Conservation (phyloP, 2,797 vertebrate species). For the Pelodytes ibericus region DNA sequence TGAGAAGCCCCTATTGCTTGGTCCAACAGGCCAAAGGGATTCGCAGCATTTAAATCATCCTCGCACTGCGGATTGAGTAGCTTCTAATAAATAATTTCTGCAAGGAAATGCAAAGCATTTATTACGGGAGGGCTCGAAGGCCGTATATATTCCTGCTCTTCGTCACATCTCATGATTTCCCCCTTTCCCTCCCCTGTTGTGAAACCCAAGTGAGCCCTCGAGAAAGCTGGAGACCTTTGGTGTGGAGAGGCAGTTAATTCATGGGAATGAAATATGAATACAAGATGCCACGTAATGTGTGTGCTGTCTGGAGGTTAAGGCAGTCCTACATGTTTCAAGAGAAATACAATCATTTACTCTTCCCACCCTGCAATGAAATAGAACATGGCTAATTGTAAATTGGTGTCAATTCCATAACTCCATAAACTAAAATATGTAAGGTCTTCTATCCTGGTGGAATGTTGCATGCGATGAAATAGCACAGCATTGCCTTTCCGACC, state of each 20-base stretch:
- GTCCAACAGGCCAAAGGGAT: slow-evolving; percentile 55
- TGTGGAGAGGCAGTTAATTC: slow-evolving; percentile 55
- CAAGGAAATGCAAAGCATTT: slow-evolving; percentile 54
- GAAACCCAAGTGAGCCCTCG: slow-evolving; percentile 51
- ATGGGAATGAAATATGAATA: slow-evolving; percentile 53
- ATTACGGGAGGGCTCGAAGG: slow-evolving; percentile 45
- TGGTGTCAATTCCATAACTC: background rate
- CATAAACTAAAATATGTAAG: background rate
- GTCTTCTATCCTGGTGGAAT: background rate
- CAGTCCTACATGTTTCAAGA: slow-evolving; percentile 29
- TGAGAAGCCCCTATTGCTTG: slow-evolving; percentile 46
- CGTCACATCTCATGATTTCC: slow-evolving; percentile 51
- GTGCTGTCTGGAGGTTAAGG: slow-evolving; percentile 37
- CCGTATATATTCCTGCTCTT: slow-evolving; percentile 54
- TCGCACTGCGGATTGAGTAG: slow-evolving; percentile 46
- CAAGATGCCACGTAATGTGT: slow-evolving; percentile 47
- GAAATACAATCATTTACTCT: slow-evolving; percentile 15
- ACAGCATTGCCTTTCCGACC: background rate
- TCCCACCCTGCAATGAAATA: background rate
- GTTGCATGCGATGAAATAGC: background rate
- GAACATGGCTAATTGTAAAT: background rate
- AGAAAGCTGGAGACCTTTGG: slow-evolving; percentile 50
- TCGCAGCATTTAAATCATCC: slow-evolving; percentile 55
- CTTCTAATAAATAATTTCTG: slow-evolving; percentile 56
- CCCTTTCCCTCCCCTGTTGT: slow-evolving; percentile 47